Conservation (phyloP, 2,797 vertebrate species). For the Labroides dimidiatus region DNA sequence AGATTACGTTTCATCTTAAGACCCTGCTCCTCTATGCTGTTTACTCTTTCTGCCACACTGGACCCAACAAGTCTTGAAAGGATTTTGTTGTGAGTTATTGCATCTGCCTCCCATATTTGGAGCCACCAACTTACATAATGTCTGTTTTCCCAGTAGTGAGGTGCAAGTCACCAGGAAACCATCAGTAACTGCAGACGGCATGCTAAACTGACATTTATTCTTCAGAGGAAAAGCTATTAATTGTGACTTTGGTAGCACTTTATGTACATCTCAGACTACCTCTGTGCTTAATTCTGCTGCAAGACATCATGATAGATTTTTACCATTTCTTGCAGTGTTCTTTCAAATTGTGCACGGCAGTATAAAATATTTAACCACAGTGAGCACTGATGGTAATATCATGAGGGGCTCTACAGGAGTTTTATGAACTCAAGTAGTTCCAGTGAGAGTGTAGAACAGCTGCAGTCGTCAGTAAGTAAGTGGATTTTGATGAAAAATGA, state of each 20-base stretch:
- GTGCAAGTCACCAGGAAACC: not conserved
- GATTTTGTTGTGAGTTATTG: not conserved
- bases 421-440: slow-evolving; percentile 2
- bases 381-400: slow-evolving; percentile 15
- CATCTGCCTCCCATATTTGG: not conserved
- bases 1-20: slow-evolving; percentile 31
- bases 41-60: slow-evolving; percentile 9
- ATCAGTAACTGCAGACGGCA: not conserved
- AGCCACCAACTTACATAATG: not conserved
- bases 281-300: not conserved
- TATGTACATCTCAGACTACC: not conserved
- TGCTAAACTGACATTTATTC: not conserved
- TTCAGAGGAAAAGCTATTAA: not conserved
- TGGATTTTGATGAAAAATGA: slow-evolving; percentile 3
- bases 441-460: slow-evolving; percentile 5
- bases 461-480: not conserved
- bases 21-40: not conserved
- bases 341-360: slow-evolving; percentile 15
- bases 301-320: slow-evolving; percentile 1
- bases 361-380: slow-evolving; percentile 11
- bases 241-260: not conserved
- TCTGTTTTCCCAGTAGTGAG: not conserved
- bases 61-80: not conserved
- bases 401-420: not conserved
- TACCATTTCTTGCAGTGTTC: slow-evolving; percentile 7